Evolutionary conservation across 2,113 vertebrate species (phyloP).

Genomic region (Peromyscus maniculatus): DNA sequence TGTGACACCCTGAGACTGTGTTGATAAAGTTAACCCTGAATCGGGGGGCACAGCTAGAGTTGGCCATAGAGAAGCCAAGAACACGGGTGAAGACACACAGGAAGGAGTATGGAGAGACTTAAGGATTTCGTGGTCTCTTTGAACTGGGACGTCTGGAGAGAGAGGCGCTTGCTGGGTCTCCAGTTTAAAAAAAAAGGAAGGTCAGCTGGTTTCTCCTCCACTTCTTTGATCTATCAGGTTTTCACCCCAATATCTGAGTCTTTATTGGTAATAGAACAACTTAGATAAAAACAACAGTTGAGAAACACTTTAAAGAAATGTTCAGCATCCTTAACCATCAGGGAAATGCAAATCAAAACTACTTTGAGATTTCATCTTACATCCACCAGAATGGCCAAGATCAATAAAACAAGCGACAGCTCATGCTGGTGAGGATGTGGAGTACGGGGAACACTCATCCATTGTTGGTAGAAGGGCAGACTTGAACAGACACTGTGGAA

Average conservation of each 20-base stretch:
- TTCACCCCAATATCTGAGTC: background rate
- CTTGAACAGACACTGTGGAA: background rate
- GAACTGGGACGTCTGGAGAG: background rate
- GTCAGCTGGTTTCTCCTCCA: background rate
- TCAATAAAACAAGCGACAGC: background rate
- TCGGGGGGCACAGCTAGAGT: background rate
- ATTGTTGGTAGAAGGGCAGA: too few relatives aligned
- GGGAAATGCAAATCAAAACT: background rate
- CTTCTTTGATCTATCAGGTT: background rate
- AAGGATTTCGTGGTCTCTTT: background rate
- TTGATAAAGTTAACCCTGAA: background rate
- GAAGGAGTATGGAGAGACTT: background rate
- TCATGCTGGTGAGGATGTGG: background rate
- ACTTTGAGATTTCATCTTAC: background rate
- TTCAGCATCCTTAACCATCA: background rate
- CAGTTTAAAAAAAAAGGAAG: background rate
- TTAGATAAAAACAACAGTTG: background rate
- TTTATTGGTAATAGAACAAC: background rate
- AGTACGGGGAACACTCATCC: background rate
- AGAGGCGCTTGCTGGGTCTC: background rate
- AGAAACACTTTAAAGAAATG: background rate
- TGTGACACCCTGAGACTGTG: background rate
- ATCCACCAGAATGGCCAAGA: background rate
- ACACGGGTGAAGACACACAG: background rate
- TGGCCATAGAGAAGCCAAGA: background rate